Evolutionary conservation across 2,797 vertebrate genomes (phyloP), one percentile per base, ranked within the genome.

Genomic region (Oreortyx pictus): DNA sequence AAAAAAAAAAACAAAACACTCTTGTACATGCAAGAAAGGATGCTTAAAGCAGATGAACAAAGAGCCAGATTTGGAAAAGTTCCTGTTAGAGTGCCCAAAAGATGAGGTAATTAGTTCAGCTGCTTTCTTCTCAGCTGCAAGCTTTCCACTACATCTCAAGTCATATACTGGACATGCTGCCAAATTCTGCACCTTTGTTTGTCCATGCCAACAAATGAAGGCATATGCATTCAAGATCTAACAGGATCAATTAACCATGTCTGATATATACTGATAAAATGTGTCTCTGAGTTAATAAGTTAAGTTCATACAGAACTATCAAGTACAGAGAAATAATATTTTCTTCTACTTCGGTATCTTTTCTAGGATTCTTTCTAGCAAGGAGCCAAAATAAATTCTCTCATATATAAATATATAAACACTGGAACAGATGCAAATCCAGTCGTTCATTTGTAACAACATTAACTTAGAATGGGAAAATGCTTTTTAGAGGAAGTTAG

Each of bases 401-500:
- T 66, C 50, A 71, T 35, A 47, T 5, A 0, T 46, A 81, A 70
- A 50, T 9, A 54, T 39, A 56, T 10, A 52, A 92, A 54, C 59
- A 50, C 19, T 44, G 39, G 50, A 17, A 29, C 79, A 94, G 62
- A 72, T 66, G 27, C 47, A 81, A 67, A 41, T 57, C 66, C 64
- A 82, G 79, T 89, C 41, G 46, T 83, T 83, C 35, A 39, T 31
- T 70, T 15, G 1, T 64, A 91, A 91, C 9, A 82, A 73, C 15
- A 70, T 92, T 66, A 87, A 11, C 50, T 79, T 79, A 81, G 33
- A 72, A 62, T 75, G 59, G 43, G 31, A 93, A 89, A 83, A 83
- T 49, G 59, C 5, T 78, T 91, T 82, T 64, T 11, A 81, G 56
- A 90, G 93, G 66, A 95, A 86, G 79, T 92, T 82, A 76, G 39